phyloP scores from a whole-genome alignment of 1,140 invertebrate species.

The Eupeodes corollae region DNA sequence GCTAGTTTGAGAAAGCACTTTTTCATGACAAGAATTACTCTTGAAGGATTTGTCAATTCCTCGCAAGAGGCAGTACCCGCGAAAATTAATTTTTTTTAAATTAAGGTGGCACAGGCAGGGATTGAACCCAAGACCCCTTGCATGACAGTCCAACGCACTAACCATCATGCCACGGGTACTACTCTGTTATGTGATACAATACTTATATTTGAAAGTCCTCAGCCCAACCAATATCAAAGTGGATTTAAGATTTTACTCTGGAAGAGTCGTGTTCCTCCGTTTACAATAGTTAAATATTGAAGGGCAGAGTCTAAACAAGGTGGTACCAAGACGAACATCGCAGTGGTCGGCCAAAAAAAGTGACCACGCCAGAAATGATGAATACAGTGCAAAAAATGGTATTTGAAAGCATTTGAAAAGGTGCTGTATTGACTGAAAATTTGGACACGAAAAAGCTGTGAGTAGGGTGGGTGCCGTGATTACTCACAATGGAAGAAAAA shows the following conservation, averaged over 20 bases:
- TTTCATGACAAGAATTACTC: too few species aligned
- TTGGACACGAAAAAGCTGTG: background rate
- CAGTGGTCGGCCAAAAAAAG: conserved; percentile 13
- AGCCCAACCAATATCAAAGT: conserved; percentile 8
- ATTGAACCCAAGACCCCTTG: too few species aligned
- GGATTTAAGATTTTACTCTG: conserved; percentile 13
- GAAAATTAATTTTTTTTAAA: too few species aligned
- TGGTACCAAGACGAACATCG: conserved; percentile 15
- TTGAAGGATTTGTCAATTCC: too few species aligned
- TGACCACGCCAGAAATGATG: conserved; percentile 10
- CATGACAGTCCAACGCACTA: too few species aligned
- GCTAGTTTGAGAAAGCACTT: too few species aligned
- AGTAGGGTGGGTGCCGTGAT: background rate
- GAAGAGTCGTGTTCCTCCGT: conserved; percentile 12
- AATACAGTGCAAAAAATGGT: background rate
- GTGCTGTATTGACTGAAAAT: too few species aligned
- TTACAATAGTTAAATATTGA: conserved; percentile 18
- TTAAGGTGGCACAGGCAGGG: too few species aligned
- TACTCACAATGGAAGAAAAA: background rate
- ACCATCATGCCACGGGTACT: too few species aligned
- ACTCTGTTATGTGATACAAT: conserved; percentile 14
- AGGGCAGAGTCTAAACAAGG: conserved; percentile 17
- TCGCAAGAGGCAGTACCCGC: too few species aligned
- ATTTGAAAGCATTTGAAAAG: background rate
- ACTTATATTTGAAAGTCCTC: conserved; percentile 15